Evolutionary conservation across 1,140 invertebrate genomes (phyloP).

Genomic region (Ceratina calcarata): DNA sequence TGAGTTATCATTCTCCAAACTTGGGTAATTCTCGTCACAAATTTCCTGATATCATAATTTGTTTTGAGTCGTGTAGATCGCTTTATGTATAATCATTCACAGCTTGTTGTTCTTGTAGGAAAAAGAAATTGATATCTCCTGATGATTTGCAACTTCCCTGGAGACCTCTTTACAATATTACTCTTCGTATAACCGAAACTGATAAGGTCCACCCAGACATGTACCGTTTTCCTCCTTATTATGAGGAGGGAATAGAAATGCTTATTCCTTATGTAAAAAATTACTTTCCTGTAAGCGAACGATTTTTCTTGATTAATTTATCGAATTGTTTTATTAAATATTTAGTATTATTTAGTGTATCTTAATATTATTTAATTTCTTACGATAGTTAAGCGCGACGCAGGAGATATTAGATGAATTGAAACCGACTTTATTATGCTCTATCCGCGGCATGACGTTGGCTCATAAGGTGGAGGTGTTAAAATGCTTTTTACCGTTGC

Average conservation of each 20-base stretch:
- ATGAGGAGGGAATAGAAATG: constrained; percentile 65
- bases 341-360: too few relatives aligned
- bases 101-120: constrained; percentile 80
- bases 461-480: constrained; percentile 84
- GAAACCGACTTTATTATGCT: constrained; percentile 88
- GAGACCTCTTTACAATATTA: constrained; percentile 90
- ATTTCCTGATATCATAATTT: too few relatives aligned
- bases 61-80: too few relatives aligned
- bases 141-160: constrained; percentile 92
- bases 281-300: constrained; percentile 76
- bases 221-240: constrained; percentile 83
- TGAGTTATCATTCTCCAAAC: too few relatives aligned
- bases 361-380: too few relatives aligned
- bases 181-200: constrained; percentile 80
- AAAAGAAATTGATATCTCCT: constrained; percentile 87
- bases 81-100: too few relatives aligned
- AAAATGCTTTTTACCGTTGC: constrained; percentile 89
- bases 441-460: constrained; percentile 84
- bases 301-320: constrained; percentile 34
- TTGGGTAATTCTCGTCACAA: too few relatives aligned
- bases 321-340: constrained; percentile 5
- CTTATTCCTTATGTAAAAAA: constrained; percentile 70
- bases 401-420: constrained; percentile 94
- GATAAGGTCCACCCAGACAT: constrained; percentile 81
- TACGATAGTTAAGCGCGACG: constrained; percentile 83